Base-by-base conservation (phyloP, 2,113 vertebrate species). In the Caranx melampygus region DNA sequence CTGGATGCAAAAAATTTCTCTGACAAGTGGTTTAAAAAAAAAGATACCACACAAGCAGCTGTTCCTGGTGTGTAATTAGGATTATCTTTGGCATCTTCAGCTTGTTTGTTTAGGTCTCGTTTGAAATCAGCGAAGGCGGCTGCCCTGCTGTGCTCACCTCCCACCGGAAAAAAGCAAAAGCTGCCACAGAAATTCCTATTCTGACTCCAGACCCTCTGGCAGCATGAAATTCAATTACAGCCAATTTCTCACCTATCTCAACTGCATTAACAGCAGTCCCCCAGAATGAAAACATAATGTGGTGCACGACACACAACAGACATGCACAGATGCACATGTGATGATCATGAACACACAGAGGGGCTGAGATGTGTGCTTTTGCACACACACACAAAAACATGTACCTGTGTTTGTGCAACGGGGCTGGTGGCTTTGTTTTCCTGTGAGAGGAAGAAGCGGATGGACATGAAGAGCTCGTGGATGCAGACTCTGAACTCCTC, bases 401-500 rank as follows among this genome's bases (percentile, higher is more conserved):
- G 26, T 57, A 99, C 98, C 95, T 99, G 97, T 8, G 98, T 97
- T 2, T 98, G 97, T 2, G 96, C 95, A 44, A 99, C 94, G 0
- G 97, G 95, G 75, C 92, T 95, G 21, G 94, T 86, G 49, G 95
- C 95, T 90, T 97, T 98, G 94, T 95, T 98, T 61, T 99, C 97
- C 81, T 98, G 97, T 0, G 98, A 99, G 31, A 99, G 96, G 92
- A 99, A 99, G 94, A 98, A 99, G 63, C 97, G 96, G 31, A 99
- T 96, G n/a, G 98, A 99, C 97, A 98, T 97, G 59, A 99, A 97
- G 58, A 99, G 96, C 86, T 99, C 97, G 49, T 96, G 97, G 91
- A 99, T 96, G 81, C 97, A 98, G 89, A 97, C 96, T 78, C 97
- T 96, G 84, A 99, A 99, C 92, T 99, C 98, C 55, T 99, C 97